Evolutionary conservation across 2,888 invertebrate genomes (phyloP).

Genomic region (Lasioglossum oenotherae): DNA sequence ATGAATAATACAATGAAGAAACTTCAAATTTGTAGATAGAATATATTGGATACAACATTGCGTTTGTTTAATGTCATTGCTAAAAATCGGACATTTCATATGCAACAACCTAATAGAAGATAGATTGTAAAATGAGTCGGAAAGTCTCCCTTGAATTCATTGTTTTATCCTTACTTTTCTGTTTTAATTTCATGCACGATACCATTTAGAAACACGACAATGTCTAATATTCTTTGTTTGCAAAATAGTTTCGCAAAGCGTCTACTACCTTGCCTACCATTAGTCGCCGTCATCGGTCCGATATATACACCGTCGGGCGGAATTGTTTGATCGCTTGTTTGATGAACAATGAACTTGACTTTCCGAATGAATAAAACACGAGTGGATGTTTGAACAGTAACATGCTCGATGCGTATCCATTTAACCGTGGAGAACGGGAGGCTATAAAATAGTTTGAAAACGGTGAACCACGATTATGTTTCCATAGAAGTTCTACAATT

Average conservation of each 20-base stretch:
- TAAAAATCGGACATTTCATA: too few relatives aligned
- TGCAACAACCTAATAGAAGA: not conserved
- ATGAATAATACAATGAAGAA: too few relatives aligned
- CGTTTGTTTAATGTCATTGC: too few relatives aligned
- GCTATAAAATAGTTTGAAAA: not conserved
- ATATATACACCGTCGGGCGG: not conserved
- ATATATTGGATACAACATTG: too few relatives aligned
- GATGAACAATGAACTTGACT: slow-evolving; percentile 1
- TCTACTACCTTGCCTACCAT: not conserved
- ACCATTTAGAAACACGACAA: not conserved
- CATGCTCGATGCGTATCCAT: not conserved
- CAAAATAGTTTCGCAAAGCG: not conserved
- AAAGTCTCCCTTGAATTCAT: not conserved
- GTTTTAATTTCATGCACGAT: not conserved
- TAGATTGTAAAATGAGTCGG: not conserved
- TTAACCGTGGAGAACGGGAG: not conserved
- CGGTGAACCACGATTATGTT: not conserved
- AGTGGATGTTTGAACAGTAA: not conserved
- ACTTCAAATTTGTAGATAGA: too few relatives aligned
- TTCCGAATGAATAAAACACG: not conserved
- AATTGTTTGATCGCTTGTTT: slow-evolving; percentile 8
- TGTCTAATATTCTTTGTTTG: not conserved
- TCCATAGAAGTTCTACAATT: not conserved
- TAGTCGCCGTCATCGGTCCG: not conserved
- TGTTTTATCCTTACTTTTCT: not conserved